Evolutionary conservation across 2,888 invertebrate species (phyloP), one percentile per base, ranked within the genome.

Genomic region (Drosophila kuntzei): DNA sequence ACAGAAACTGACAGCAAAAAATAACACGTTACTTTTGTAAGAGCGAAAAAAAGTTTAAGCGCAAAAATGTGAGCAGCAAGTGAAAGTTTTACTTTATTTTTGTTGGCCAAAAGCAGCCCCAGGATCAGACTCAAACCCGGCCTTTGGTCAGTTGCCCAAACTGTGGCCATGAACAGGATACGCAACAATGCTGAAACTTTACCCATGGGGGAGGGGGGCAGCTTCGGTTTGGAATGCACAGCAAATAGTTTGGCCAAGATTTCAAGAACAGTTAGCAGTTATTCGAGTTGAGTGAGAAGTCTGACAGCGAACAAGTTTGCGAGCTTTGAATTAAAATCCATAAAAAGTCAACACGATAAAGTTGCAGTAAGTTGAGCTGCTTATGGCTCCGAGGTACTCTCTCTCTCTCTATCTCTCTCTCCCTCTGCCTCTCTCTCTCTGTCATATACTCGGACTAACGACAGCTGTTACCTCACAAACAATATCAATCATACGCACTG

Each of bases 401-500:
- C 22, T 22, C 22, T 22, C 22, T 22, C 22, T 22, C 22, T 22
- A 4, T 22, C 22, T 2, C 22, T 3, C 22, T 22, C 4, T 22
- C 22, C 4, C 22, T 22, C 22, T 22, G 2, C 2, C 22, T 3
- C 22, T 22, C 4, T 22, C 22, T 22, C 22, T 22, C 22, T 22
- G 2, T 2, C 22, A n/a, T n/a, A n/a, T n/a, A 36, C 36, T 37
- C 14, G 16, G 25, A 41, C 43, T 43, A 32, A 12, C 27, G 7
- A 32, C 60, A 67, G 66, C 70, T 61, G 63, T 68, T 72, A 73
- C 54, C 44, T 14, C 51, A 36, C 57, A 60, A 70, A 64, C 49
- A 68, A 81, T 76, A 85, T 89, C 80, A 89, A 89, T 85, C 85
- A 89, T 72, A 75, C 84, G 80, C 67, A 68, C 53, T 63, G 84